These are phyloP conservation scores for Scopus umbretta DNA, from an alignment of 2,113 vertebrate genomes.

Conservation along the genomic window DNA sequence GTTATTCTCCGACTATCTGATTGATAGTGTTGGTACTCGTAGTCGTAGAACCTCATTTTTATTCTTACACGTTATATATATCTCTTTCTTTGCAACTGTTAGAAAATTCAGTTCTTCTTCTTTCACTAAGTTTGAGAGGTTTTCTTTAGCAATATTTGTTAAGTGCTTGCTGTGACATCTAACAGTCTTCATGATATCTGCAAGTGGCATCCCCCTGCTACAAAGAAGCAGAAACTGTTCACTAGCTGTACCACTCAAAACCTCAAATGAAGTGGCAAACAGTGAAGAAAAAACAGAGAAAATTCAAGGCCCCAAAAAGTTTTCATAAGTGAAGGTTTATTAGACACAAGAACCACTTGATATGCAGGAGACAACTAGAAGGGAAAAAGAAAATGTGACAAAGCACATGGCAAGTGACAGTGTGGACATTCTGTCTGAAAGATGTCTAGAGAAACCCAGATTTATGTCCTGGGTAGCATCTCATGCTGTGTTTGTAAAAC, in stretches of 20 bases:
- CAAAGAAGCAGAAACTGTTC: not conserved
- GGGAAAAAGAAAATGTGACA: not conserved
- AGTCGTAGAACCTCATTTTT: not conserved
- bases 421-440: not conserved
- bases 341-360: not conserved
- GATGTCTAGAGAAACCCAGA: not conserved
- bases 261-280: not conserved
- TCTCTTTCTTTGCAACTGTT: not conserved
- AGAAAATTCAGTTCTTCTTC: not conserved
- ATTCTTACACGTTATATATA: not conserved
- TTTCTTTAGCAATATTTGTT: not conserved
- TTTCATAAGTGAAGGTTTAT: not conserved
- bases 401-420: not conserved
- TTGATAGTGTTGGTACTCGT: not conserved
- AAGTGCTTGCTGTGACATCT: not conserved
- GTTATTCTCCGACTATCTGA: not conserved
- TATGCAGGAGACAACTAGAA: not conserved
- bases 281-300: not conserved
- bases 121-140: not conserved
- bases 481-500: not conserved
- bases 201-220: not conserved
- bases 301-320: not conserved
- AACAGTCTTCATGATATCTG: not conserved
- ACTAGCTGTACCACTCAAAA: not conserved
- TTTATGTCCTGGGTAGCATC: not conserved